phyloP scores from a whole-genome alignment of 2,113 vertebrate species.

The Spilogale gracilis region DNA sequence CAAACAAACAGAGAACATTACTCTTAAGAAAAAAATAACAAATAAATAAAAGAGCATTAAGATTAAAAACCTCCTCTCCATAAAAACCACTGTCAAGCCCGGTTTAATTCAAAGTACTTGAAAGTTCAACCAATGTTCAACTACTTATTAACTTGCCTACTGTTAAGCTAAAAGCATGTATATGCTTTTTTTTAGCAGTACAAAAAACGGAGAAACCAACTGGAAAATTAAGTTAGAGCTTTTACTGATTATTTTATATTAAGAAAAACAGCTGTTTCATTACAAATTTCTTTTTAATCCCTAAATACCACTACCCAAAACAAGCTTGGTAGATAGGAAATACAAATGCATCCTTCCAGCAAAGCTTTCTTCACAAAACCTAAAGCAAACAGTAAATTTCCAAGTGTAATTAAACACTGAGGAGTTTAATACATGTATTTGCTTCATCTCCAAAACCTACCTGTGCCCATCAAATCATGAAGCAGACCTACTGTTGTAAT shows the following conservation, averaged over 20 bases:
- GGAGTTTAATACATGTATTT: not conserved
- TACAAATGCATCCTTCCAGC: not conserved
- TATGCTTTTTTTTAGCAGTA: not conserved
- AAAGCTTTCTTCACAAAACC: not conserved
- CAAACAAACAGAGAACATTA: not conserved
- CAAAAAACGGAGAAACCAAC: not conserved
- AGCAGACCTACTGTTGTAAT: not conserved
- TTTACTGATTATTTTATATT: not conserved
- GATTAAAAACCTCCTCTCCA: not conserved
- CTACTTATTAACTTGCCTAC: not conserved
- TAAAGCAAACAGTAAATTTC: not conserved
- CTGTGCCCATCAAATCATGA: not conserved
- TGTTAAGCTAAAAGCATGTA: not conserved
- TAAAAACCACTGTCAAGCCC: not conserved
- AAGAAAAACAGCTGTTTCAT: not conserved
- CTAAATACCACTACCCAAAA: not conserved
- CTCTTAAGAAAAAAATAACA: not conserved
- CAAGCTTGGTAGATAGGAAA: not conserved
- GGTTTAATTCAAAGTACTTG: constrained; percentile 15
- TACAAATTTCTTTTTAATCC: constrained; percentile 30
- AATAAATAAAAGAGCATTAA: constrained; percentile 32
- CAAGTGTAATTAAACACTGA: not conserved
- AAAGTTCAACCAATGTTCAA: constrained; percentile 8
- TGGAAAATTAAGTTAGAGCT: not conserved
- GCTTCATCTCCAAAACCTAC: not conserved